Conservation (phyloP, 2,797 vertebrate genomes). For the Petrocephalus schoutedeni region DNA sequence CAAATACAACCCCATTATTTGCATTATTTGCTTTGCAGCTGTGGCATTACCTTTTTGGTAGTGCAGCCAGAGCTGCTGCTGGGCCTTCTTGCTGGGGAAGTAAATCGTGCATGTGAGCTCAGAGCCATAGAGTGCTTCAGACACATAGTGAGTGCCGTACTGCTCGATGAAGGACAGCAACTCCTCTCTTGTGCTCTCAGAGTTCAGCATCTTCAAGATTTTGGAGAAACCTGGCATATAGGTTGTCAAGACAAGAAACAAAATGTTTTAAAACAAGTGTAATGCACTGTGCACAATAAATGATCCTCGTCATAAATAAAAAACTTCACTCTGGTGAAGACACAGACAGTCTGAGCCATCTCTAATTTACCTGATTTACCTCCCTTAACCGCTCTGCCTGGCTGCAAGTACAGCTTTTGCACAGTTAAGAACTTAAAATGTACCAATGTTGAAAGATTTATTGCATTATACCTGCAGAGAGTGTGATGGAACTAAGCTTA, state of each 20-base stretch:
- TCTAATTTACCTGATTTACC: background rate
- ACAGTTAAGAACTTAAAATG: background rate
- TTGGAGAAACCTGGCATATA: slow-evolving; percentile 77
- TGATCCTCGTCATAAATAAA: background rate
- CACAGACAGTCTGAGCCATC: background rate
- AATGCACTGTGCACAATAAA: background rate
- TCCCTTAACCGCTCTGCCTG: background rate
- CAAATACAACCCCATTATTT: background rate
- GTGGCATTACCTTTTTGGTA: slow-evolving; percentile 92
- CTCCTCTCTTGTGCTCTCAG: slow-evolving; percentile 85
- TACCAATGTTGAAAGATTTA: background rate
- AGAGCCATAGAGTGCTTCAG: slow-evolving; percentile 89
- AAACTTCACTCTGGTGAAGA: background rate
- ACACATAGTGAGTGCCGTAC: slow-evolving; percentile 89
- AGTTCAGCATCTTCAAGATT: slow-evolving; percentile 84
- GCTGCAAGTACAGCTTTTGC: background rate
- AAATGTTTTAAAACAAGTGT: background rate
- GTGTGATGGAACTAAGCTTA: slow-evolving; percentile 90
- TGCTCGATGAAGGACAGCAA: slow-evolving; percentile 84
- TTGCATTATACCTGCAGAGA: slow-evolving; percentile 76
- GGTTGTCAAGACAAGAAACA: background rate
- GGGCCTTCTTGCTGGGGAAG: slow-evolving; percentile 96
- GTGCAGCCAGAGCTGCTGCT: slow-evolving; percentile 98
- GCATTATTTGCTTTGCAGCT: background rate
- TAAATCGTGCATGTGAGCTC: slow-evolving; percentile 93